Evolutionary conservation across 2,113 vertebrate genomes (phyloP), one percentile per base, ranked within the genome.

Genomic region (Chionomys nivalis): DNA sequence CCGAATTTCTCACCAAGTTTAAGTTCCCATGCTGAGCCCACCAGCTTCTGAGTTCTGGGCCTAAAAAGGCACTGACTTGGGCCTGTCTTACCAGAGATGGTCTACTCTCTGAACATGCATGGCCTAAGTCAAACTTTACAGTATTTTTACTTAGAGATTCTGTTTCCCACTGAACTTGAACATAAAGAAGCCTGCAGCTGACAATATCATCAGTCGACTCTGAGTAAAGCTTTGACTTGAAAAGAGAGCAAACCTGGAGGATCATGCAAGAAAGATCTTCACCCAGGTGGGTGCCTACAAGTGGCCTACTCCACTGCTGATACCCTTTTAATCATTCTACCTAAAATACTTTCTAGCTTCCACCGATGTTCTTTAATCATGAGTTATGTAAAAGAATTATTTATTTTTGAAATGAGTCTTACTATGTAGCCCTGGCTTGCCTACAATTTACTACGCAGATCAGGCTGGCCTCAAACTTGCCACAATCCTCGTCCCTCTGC

Each of bases 11-110:
- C 36, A 3, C 26, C 31, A 39, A 70, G 9, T 24, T 28, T 70
- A 42, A 49, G 36, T n/a, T 24, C 58, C 26, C 4, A 31, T 0
- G 16, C n/a, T 78, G 36, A 3, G 68, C 44, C 70, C 58, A 52
- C 23, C n/a, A 63, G 55, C n/a, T 42, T 19, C 86, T 70, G 31
- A n/a, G 66, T 7, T 52, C 47, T 39, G 68, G 39, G 65, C 47
- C 17, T 1, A 10, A 44, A 26, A 31, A 16, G 70, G 0, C 0
- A 16, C 39, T 31, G 33, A 26, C 10, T 23, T 0, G 6, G n/a
- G 26, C 3, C 63, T 65, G 44, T 39, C 93, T 73, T 36, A 13
- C 9, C 24, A 39, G 49, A 31, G 72, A 0, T 47, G 44, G 12
- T 28, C 58, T 12, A 11, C 42, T 58, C 47, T 70, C 36, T 14